These are phyloP conservation scores for Holacanthus passer DNA, from an alignment of 2,113 vertebrate genomes.

Conservation along the genomic window DNA sequence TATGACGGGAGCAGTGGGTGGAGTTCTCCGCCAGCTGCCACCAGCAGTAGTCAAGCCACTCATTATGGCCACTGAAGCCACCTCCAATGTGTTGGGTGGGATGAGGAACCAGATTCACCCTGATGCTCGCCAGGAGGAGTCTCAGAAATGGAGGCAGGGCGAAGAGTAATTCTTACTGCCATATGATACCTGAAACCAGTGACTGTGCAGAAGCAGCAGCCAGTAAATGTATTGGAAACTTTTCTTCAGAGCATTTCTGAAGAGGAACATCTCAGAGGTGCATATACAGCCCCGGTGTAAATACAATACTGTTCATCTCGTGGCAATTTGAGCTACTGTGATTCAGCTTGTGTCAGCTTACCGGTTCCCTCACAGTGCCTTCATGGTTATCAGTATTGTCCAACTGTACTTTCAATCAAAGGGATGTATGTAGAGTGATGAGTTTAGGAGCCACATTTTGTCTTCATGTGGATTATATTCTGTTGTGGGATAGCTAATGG, in stretches of 20 bases:
- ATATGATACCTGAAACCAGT: constrained; percentile 13
- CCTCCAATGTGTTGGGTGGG: constrained; percentile 95
- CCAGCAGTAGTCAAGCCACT: constrained; percentile 95
- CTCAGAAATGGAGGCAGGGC: constrained; percentile 96
- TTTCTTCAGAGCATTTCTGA: constrained; percentile 14
- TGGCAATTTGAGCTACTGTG: constrained; percentile 65
- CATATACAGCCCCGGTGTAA: constrained; percentile 58
- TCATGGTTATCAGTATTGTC: constrained; percentile 73
- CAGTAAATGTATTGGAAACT: constrained; percentile 12
- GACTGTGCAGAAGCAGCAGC: constrained; percentile 39
- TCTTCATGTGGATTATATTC: constrained; percentile 33
- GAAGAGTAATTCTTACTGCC: constrained; percentile 83
- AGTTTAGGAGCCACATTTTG: constrained; percentile 30
- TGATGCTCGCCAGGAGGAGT: constrained; percentile 96
- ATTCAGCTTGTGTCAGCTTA: constrained; percentile 65
- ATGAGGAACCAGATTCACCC: constrained; percentile 99
- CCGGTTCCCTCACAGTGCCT: constrained; percentile 81
- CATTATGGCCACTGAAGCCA: constrained; percentile 97
- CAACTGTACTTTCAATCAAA: constrained; percentile 47
- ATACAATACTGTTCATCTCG: constrained; percentile 64
- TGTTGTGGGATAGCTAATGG: constrained; percentile 20
- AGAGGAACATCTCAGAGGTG: constrained; percentile 23
- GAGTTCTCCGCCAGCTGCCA: constrained; percentile 96
- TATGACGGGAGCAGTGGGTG: constrained; percentile 95
- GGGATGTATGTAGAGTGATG: constrained; percentile 35